A percentile compares a stretch with the other conserved stretches of the same genome.
Evolutionary conservation across 2,797 vertebrate species (phyloP).

Genomic region (Emys orbicularis): DNA sequence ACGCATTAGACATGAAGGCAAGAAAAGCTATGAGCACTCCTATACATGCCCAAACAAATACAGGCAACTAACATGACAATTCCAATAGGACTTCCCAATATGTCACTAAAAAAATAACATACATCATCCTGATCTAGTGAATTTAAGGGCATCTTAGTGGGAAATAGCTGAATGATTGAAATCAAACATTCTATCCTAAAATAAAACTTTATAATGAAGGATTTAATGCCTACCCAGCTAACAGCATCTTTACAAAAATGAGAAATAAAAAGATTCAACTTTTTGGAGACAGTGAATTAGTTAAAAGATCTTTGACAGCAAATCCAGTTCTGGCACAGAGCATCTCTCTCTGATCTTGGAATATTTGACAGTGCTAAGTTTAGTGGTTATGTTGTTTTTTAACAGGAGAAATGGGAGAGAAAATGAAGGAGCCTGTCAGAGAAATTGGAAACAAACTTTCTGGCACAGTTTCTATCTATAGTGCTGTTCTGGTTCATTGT

Average conservation of each 20-base stretch:
- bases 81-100: neutral
- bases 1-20: slow-evolving; percentile 21
- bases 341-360: slow-evolving; percentile 68
- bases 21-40: slow-evolving; percentile 27
- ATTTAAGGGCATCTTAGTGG: slow-evolving; percentile 48
- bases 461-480: slow-evolving; percentile 9
- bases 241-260: slow-evolving; percentile 40
- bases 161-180: slow-evolving; percentile 15
- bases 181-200: slow-evolving; percentile 55
- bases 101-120: slow-evolving; percentile 43
- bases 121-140: slow-evolving; percentile 43
- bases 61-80: neutral
- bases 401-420: slow-evolving; percentile 52
- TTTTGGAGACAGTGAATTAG: slow-evolving; percentile 45
- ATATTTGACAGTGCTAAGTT: slow-evolving; percentile 73
- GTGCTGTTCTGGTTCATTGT: slow-evolving; percentile 12
- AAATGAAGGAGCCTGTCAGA: slow-evolving; percentile 45
- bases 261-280: slow-evolving; percentile 42
- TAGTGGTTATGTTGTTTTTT: slow-evolving; percentile 31
- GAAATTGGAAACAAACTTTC: slow-evolving; percentile 65
- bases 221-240: slow-evolving; percentile 68
- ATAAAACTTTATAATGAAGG: slow-evolving; percentile 63
- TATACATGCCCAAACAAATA: slow-evolving; percentile 13
- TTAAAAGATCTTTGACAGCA: slow-evolving; percentile 70
- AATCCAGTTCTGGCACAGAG: slow-evolving; percentile 60